These are phyloP conservation scores for Phycodurus eques DNA, from an alignment of 2,113 vertebrate species.

Conservation along the genomic window DNA sequence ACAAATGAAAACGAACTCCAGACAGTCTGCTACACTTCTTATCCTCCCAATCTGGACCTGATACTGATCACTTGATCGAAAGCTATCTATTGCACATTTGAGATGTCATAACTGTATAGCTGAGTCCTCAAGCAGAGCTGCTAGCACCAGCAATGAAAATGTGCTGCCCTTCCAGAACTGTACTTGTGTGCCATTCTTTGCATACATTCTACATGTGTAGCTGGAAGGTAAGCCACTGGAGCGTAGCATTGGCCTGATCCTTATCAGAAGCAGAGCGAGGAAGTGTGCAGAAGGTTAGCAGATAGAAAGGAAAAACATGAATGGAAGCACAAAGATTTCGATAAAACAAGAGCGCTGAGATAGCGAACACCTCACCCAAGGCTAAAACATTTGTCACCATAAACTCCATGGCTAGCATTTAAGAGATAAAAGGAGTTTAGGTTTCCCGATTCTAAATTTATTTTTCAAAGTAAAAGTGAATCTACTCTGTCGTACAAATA, in stretches of 20 bases:
- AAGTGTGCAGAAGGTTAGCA: conserved; percentile 25
- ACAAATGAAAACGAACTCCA: too few relatives aligned
- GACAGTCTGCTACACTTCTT: too few relatives aligned
- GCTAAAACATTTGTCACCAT: background rate
- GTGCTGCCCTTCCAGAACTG: background rate
- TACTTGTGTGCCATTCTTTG: background rate
- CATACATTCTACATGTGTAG: conserved; percentile 32
- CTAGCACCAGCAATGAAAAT: background rate
- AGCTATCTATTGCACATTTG: background rate
- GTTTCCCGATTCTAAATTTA: background rate
- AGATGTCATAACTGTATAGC: background rate
- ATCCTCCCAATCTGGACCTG: too few relatives aligned
- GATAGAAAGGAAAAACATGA: conserved; percentile 9
- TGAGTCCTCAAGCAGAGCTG: background rate
- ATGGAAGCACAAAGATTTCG: conserved; percentile 29
- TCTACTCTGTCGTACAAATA: too few relatives aligned
- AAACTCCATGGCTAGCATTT: background rate
- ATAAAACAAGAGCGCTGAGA: conserved; percentile 20
- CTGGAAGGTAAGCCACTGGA: conserved; percentile 22
- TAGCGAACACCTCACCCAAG: background rate
- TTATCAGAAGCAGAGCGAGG: conserved; percentile 49
- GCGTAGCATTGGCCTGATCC: conserved; percentile 35
- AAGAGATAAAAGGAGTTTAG: background rate
- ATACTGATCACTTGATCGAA: too few relatives aligned
- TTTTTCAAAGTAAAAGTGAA: too few relatives aligned